These are phyloP conservation scores for Myiotriccus ornatus DNA, from an alignment of 2,797 vertebrate species.

Conservation along the genomic window DNA sequence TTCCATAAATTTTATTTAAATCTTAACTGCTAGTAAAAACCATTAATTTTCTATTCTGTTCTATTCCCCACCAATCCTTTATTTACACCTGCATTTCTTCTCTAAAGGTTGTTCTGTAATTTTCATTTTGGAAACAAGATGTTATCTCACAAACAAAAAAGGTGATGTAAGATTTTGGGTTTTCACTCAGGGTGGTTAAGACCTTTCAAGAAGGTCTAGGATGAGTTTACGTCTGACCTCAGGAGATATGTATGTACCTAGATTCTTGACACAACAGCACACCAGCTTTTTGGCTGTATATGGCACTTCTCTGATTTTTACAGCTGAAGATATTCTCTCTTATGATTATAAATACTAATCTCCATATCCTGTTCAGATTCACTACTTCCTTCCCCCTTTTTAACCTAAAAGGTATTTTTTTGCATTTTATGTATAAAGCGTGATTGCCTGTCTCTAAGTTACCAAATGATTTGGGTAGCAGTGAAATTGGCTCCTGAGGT, in stretches of 20 bases:
- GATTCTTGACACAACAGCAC: neutral
- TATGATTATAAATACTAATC: neutral
- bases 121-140: neutral
- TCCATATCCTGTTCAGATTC: neutral
- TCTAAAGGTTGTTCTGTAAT: neutral
- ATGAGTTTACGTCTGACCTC: neutral
- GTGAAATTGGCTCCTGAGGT: neutral
- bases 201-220: neutral
- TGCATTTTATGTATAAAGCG: neutral
- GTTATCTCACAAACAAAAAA: neutral
- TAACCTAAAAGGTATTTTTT: neutral
- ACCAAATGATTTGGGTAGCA: neutral
- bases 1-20: neutral
- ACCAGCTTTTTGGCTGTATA: neutral
- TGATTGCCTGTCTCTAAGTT: neutral
- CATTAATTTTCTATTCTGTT: neutral
- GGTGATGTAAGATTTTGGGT: neutral
- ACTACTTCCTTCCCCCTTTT: neutral
- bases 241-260: neutral
- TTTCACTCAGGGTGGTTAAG: neutral
- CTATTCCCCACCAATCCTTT: neutral
- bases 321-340: neutral
- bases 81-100: neutral
- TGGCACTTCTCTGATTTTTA: neutral
- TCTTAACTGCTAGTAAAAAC: neutral